phyloP scores from a whole-genome alignment of 2,113 vertebrate species.

The Sorex araneus region DNA sequence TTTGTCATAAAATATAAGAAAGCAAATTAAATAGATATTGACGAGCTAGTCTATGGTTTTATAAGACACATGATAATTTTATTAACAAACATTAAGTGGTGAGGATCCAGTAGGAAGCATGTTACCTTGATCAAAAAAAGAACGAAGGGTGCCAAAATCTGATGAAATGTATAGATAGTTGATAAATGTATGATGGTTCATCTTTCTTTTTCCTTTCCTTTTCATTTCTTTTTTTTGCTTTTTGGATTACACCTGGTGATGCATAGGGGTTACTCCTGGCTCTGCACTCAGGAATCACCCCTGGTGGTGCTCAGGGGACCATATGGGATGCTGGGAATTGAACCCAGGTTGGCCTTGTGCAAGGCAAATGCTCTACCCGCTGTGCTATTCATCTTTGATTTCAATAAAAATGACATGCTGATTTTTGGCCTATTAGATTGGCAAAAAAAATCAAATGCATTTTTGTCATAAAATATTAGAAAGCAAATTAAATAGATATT shows the following conservation, averaged over 20 bases:
- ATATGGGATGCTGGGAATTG: no score
- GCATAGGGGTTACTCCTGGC: no score
- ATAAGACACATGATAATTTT: neutral
- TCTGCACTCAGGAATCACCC: no score
- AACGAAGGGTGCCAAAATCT: neutral
- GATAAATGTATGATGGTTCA: neutral
- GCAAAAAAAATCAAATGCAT: neutral
- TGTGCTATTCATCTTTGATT: neutral
- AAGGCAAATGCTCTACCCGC: no score
- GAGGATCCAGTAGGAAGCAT: neutral
- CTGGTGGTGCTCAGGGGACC: no score
- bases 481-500: neutral
- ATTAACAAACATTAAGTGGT: neutral
- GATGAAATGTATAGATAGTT: neutral
- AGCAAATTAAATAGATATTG: neutral
- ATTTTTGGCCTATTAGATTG: neutral
- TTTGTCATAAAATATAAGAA: neutral
- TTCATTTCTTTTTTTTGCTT: no score
- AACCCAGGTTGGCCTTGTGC: no score
- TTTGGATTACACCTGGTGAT: no score
- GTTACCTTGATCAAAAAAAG: neutral
- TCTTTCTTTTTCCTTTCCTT: no score
- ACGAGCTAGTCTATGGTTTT: constrained; percentile 5
- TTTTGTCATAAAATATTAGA: neutral
- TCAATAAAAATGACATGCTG: neutral